phyloP scores from a whole-genome alignment of 2,797 vertebrate genomes.

The Percopsis omiscomaycus region DNA sequence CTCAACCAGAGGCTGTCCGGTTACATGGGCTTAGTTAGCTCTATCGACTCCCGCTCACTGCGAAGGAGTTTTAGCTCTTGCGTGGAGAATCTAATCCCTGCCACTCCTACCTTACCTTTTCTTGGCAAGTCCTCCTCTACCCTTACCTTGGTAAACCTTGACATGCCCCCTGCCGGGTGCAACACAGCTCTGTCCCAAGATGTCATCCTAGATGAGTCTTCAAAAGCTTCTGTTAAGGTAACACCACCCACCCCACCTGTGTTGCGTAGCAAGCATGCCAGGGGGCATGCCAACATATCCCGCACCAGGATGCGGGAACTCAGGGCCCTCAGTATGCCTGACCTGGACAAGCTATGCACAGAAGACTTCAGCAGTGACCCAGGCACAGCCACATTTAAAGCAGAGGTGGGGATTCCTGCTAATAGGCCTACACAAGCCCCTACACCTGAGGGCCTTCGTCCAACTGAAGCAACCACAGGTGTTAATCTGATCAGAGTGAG shows the following conservation, averaged over 20 bases:
- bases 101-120: conserved; percentile 42
- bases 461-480: conserved; percentile 14
- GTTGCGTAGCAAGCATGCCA: conserved; percentile 70
- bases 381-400: conserved; percentile 62
- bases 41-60: conserved; percentile 59
- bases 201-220: conserved; percentile 9
- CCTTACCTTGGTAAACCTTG: conserved; percentile 40
- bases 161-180: conserved; percentile 35
- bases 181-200: conserved; percentile 23
- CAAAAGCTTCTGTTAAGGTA: conserved; percentile 12
- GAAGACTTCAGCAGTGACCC: conserved; percentile 72
- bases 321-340: conserved; percentile 90
- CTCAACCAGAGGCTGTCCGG: conserved; percentile 81
- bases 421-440: conserved; percentile 5
- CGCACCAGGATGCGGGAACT: conserved; percentile 85
- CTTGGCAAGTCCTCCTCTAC: conserved; percentile 62
- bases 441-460: conserved; percentile 7
- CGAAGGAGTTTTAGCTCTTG: conserved; percentile 84
- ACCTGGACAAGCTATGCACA: conserved; percentile 86
- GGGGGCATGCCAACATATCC: conserved; percentile 64
- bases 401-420: conserved; percentile 74
- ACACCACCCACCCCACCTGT: conserved; percentile 54
- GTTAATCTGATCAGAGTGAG: conserved; percentile 37
- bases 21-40: conserved; percentile 62
- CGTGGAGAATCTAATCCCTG: conserved; percentile 68